These are phyloP conservation scores for Helostoma temminkii DNA, from an alignment of 2,797 vertebrate genomes.

Conservation along the genomic window DNA sequence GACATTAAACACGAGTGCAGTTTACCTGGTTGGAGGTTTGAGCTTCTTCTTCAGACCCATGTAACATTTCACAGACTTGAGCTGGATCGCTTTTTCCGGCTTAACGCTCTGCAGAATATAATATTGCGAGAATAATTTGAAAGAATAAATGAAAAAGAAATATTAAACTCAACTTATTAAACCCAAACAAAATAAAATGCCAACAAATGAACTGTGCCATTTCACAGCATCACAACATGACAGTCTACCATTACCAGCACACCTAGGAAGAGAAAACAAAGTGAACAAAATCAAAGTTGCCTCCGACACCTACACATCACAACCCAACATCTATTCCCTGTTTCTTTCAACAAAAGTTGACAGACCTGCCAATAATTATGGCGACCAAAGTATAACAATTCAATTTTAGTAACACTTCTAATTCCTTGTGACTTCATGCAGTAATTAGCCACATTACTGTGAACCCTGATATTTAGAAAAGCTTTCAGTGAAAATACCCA, in stretches of 20 bases:
- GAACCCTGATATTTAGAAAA: conserved; percentile 68
- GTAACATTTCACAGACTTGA: conserved; percentile 90
- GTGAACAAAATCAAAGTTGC: conserved; percentile 49
- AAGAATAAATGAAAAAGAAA: not conserved
- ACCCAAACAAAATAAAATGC: conserved; percentile 6
- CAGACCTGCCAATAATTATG: conserved; percentile 54
- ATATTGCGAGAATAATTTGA: not conserved
- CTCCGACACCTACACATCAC: conserved; percentile 65
- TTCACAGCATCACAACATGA: conserved; percentile 13
- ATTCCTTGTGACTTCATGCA: conserved; percentile 74
- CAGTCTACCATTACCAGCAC: conserved; percentile 43
- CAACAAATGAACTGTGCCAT: conserved; percentile 16
- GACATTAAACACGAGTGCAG: not conserved
- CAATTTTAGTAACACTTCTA: conserved; percentile 74
- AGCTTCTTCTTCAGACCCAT: conserved; percentile 92
- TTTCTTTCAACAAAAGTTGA: conserved; percentile 49
- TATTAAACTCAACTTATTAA: not conserved
- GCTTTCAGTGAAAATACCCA: conserved; percentile 55
- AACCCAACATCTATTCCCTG: conserved; percentile 11
- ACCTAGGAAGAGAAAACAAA: conserved; percentile 53
- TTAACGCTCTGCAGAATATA: conserved; percentile 87
- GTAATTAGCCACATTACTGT: conserved; percentile 77
- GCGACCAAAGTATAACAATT: conserved; percentile 79
- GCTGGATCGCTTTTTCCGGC: conserved; percentile 87
- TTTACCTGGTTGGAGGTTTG: conserved; percentile 93